phyloP scores from a whole-genome alignment of 2,888 invertebrate genomes.

The Brachypalpus laphriformis region DNA sequence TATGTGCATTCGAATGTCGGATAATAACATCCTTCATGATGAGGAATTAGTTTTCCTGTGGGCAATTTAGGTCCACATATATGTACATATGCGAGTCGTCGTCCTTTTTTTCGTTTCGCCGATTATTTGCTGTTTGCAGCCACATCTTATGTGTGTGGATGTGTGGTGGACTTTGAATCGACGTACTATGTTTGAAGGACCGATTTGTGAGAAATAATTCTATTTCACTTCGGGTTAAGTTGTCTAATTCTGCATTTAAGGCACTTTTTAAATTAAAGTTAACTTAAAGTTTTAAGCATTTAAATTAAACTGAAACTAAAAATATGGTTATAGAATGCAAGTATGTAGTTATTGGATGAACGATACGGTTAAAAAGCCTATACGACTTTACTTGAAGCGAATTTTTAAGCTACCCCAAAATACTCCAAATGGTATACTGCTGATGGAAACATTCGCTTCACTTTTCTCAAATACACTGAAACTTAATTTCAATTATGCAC shows the following conservation, averaged over 20 bases:
- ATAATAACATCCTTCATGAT: constrained; percentile 71
- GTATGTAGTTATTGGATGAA: too few relatives aligned
- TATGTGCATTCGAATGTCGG: constrained; percentile 51
- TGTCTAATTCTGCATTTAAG: background rate
- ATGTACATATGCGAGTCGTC: constrained; percentile 34
- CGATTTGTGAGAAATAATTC: constrained; percentile 3
- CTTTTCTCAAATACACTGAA: too few relatives aligned
- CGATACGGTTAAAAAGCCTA: too few relatives aligned
- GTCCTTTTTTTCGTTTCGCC: constrained; percentile 8
- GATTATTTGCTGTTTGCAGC: constrained; percentile 14
- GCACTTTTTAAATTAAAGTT: background rate
- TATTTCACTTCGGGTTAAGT: background rate
- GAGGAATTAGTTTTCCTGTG: constrained; percentile 72
- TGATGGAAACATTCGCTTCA: too few relatives aligned
- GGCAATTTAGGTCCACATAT: constrained; percentile 64
- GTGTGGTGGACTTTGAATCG: background rate
- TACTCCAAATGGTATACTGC: too few relatives aligned
- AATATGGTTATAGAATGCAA: too few relatives aligned
- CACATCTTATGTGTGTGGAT: background rate
- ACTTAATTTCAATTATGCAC: too few relatives aligned
- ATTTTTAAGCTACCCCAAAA: too few relatives aligned
- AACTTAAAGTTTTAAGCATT: background rate
- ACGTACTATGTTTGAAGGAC: background rate
- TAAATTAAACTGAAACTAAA: too few relatives aligned
- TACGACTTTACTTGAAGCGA: too few relatives aligned